Conservation (phyloP, 2,888 invertebrate species). For the Notodonta dromedarius region DNA sequence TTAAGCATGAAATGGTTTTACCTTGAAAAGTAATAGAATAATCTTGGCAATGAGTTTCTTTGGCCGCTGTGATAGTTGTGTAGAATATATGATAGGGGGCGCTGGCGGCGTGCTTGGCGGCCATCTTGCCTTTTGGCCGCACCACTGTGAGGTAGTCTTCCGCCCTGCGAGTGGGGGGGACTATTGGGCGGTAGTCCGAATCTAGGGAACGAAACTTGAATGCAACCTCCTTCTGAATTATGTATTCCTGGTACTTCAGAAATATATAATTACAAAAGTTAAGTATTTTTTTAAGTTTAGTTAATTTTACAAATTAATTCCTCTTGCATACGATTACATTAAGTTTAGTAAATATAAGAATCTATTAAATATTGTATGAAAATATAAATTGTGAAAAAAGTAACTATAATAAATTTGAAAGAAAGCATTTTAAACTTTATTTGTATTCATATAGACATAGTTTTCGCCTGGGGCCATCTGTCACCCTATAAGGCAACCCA, state of each 20-base stretch:
- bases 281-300: too few species aligned
- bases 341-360: too few species aligned
- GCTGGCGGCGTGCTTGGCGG: slow-evolving; percentile 86
- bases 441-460: too few species aligned
- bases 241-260: neutral
- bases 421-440: too few species aligned
- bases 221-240: slow-evolving; percentile 10
- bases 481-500: too few species aligned
- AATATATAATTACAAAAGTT: neutral
- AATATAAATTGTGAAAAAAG: too few species aligned
- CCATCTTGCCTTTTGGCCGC: slow-evolving; percentile 85
- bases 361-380: too few species aligned
- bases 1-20: slow-evolving; percentile 41
- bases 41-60: slow-evolving; percentile 86
- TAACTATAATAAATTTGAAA: too few species aligned
- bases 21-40: slow-evolving; percentile 89
- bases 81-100: slow-evolving; percentile 91
- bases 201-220: slow-evolving; percentile 38
- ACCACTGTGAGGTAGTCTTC: slow-evolving; percentile 82
- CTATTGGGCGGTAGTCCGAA: slow-evolving; percentile 64
- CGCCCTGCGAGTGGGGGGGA: slow-evolving; percentile 57
- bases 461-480: too few species aligned
- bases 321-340: too few species aligned
- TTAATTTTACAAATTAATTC: too few species aligned
- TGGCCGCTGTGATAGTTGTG: slow-evolving; percentile 87